Evolutionary conservation across 2,888 invertebrate species (phyloP), one percentile per base, ranked within the genome.

Genomic region (Caenorhabditis macrosperma): DNA sequence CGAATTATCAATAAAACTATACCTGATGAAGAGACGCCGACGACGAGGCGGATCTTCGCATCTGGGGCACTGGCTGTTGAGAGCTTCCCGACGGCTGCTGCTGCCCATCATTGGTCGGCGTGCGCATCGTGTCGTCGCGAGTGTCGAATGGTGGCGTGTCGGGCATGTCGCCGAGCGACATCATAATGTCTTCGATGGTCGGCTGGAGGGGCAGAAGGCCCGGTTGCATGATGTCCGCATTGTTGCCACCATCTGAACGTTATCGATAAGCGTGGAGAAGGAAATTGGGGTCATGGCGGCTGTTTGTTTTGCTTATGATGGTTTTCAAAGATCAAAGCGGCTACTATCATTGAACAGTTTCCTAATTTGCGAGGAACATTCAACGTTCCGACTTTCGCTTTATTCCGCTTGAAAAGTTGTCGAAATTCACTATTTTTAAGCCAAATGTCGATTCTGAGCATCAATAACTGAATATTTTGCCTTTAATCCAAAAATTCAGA

Each of bases 121-220:
- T 67, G 15, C 55, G 20, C 61, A 68, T 61, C 5, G 63, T 48
- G n/a, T 67, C 66, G 12, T 66, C 67, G 6, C 60, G 48, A 24
- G 48, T 57, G 7, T 33, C 35, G 24, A 67, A 66, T 12, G 63
- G 71, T 1, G 78, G 78, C 1, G 71, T 66, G 10, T 78, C 78
- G 1, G 78, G 72, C 52, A 80, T 68, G 38, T 72, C 61, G 44
- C 68, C 71, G 3, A 84, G 52, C 5, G 74, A 67, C 28, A 77
- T 74, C 88, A 89, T 91, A 35, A 90, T 90, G 54, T 91, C 91
- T 52, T 90, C 90, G 44, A 91, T 78, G 52, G 87, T 96, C 83
- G 99, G 98, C 92, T 99, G 98, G 79, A 99, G 93, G 67, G 97
- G 96, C 46, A 96, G 95, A 90, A 99, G 93, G 91, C 97, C 97